Evolutionary conservation across 2,797 vertebrate species (phyloP).

Genomic region (Sternarchorhynchus goeldii): DNA sequence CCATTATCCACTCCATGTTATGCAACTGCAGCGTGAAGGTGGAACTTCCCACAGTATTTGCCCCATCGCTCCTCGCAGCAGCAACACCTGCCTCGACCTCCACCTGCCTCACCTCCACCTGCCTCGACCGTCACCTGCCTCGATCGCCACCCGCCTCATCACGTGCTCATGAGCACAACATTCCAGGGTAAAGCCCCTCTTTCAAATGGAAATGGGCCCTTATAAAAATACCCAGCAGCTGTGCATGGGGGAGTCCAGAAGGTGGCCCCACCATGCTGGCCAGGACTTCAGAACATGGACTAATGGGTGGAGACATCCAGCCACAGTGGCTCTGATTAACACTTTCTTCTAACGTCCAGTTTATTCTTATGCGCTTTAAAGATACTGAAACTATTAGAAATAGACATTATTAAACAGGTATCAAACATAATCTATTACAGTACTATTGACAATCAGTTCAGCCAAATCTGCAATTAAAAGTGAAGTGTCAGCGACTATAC

Average conservation of each 20-base stretch:
- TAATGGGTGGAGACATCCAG: background rate
- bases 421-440: background rate
- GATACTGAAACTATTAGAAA: background rate
- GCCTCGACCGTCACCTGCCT: too few species aligned
- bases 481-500: background rate
- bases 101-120: too few species aligned
- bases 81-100: too few species aligned
- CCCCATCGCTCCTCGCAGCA: background rate
- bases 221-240: slow-evolving; percentile 66
- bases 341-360: background rate
- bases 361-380: background rate
- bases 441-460: slow-evolving; percentile 11
- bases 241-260: slow-evolving; percentile 48
- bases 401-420: slow-evolving; percentile 22
- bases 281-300: slow-evolving; percentile 30
- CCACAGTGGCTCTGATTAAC: background rate
- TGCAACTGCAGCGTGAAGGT: background rate
- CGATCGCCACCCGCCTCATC: slow-evolving; percentile 32
- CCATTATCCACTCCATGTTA: slow-evolving; percentile 10
- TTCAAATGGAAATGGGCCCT: slow-evolving; percentile 76
- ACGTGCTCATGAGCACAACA: slow-evolving; percentile 61
- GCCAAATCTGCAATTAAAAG: slow-evolving; percentile 20
- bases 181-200: slow-evolving; percentile 58
- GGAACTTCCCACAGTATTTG: slow-evolving; percentile 25
- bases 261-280: slow-evolving; percentile 25